A percentile compares a stretch with the other conserved stretches of the same genome.
Evolutionary conservation across 2,113 vertebrate species (phyloP).

Genomic region (Ochotona princeps): DNA sequence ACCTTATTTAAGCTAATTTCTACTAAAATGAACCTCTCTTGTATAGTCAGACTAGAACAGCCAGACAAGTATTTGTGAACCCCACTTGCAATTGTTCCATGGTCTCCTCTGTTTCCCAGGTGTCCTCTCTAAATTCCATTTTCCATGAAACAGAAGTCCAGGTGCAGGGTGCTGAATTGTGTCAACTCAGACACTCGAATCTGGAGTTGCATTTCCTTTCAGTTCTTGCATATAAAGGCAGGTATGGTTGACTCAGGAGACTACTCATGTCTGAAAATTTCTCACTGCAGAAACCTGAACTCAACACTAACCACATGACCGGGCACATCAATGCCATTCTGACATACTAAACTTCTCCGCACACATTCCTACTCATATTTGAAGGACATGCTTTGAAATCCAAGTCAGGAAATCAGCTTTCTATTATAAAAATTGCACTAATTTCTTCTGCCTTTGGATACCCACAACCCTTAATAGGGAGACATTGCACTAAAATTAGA

Average conservation of each 20-base stretch:
- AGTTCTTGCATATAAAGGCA: not conserved
- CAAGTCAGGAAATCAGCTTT: not conserved
- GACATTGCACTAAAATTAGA: not conserved
- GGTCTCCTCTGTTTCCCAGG: not conserved
- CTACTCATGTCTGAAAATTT: not conserved
- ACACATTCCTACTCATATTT: not conserved
- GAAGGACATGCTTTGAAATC: not conserved
- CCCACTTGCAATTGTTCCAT: rapidly evolving
- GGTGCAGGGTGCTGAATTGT: rapidly evolving
- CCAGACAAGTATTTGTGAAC: rapidly evolving
- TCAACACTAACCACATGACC: not conserved
- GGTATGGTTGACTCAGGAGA: not conserved
- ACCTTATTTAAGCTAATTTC: not conserved
- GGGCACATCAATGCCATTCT: not conserved
- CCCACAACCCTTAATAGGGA: not conserved
- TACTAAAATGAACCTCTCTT: not conserved
- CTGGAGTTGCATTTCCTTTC: not conserved
- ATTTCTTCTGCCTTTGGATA: not conserved
- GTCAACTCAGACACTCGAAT: not conserved
- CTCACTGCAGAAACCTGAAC: not conserved
- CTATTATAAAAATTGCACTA: not conserved
- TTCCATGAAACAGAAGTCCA: not conserved
- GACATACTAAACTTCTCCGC: not conserved
- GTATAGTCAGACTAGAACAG: not conserved
- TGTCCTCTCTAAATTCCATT: not conserved